A percentile compares a stretch with the other conserved stretches of the same genome.
phyloP scores from a whole-genome alignment of 2,113 vertebrate genomes.

The Phrynosoma platyrhinos region DNA sequence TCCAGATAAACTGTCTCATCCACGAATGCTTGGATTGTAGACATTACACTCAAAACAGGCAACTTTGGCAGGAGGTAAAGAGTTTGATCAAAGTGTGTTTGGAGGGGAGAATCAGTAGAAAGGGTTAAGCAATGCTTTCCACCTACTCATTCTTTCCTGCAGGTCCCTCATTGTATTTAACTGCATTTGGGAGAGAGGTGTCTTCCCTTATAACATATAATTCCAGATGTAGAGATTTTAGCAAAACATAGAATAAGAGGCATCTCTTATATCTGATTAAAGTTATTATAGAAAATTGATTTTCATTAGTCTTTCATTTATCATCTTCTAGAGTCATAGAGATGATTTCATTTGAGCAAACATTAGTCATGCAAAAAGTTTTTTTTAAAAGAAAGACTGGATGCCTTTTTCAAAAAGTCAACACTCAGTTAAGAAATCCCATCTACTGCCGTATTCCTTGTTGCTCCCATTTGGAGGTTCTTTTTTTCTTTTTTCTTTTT shows the following conservation, averaged over 20 bases:
- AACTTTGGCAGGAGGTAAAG: neutral
- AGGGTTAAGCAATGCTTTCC: neutral
- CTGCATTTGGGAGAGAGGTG: neutral
- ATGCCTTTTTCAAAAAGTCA: neutral
- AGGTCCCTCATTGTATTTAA: neutral
- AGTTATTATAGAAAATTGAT: constrained; percentile 14
- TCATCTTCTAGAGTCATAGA: neutral
- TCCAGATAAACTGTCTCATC: neutral
- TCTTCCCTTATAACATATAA: neutral
- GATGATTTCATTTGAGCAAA: constrained; percentile 14
- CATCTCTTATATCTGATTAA: constrained; percentile 5
- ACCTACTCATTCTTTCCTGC: neutral
- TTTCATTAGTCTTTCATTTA: neutral
- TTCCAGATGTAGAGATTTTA: neutral
- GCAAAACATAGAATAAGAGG: neutral
- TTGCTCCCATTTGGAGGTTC: neutral
- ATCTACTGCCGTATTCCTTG: neutral
- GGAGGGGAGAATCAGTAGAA: neutral
- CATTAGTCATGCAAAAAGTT: constrained; percentile 3
- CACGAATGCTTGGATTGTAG: neutral
- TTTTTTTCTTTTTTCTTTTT: neutral
- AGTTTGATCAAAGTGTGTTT: neutral
- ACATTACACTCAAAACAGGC: neutral
- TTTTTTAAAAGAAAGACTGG: neutral
- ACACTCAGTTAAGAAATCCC: neutral